Base-by-base conservation (phyloP, 2,113 vertebrate species). In the Cisticola juncidis region DNA sequence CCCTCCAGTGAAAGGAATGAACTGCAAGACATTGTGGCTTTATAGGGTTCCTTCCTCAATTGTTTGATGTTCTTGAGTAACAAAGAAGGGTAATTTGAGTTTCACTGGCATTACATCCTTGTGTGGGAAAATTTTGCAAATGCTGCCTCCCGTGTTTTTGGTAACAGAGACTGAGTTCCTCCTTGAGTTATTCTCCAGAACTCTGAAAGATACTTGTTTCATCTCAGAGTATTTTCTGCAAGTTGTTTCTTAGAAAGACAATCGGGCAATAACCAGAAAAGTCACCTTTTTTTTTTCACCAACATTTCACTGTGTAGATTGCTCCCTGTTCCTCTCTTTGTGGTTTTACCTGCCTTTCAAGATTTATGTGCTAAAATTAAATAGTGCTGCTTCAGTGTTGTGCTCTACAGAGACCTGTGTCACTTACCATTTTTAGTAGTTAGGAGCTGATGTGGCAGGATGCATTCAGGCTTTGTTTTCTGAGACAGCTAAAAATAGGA, bases 321-420 rank as follows among this genome's bases (percentile, higher is more conserved):
- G 33, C 81, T 79, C 29, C 38, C 73, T 70, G 6, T 66, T 86
- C 48, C 24, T 50, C n/a, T 50, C 42, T 88, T 70, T 95, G 29
- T 78, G 89, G 60, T 81, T 94, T 85, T 79, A 53, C 60, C 36
- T 83, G 9, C 21, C 40, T 89, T 88, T 65, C 50, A 77, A 93
- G 72, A 79, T 92, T 80, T 88, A n/a, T 71, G 33, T 70, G 33
- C 80, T 94, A 92, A 93, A 87, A 77, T 93, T 87, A 86, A 92
- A 60, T 56, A 35, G 12, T 70, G 20, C 28, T 88, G 51, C 73
- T 69, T 85, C 50, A 48, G 21, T 86, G 33, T 64, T 91, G 44
- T 76, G 51, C 31, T 92, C 81, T 81, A 6, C 19, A 65, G 91
- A 94, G 71, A 86, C 74, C 65, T 89, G 62, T 90, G 72, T 86